Evolutionary conservation across 2,888 invertebrate genomes (phyloP).

Genomic region (Nemapogon koenigi): DNA sequence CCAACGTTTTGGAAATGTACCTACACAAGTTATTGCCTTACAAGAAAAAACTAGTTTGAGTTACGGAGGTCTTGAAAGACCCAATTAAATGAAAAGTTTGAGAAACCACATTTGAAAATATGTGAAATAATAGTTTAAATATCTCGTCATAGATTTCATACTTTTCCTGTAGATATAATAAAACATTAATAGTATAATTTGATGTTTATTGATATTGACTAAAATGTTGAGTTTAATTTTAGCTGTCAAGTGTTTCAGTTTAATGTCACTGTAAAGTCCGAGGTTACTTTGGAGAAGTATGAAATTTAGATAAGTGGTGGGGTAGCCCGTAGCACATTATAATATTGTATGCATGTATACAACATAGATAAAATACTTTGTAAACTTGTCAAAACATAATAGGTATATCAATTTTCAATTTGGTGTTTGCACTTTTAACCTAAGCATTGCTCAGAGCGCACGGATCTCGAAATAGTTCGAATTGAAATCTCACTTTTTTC

Average conservation of each 20-base stretch:
- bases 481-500: no score
- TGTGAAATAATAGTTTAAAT: conserved; percentile 41
- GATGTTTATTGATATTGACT: no score
- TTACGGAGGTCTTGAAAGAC: no score
- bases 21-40: no score
- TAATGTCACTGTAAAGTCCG: no score
- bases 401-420: conserved; percentile 13
- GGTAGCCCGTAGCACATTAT: conserved; percentile 26
- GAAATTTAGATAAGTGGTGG: conserved; percentile 54
- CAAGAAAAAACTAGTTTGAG: no score
- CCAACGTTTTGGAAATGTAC: no score
- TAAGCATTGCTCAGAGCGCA: no score
- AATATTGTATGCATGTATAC: conserved; percentile 5
- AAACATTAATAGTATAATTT: neutral
- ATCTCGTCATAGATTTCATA: conserved; percentile 3
- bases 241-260: no score
- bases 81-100: neutral
- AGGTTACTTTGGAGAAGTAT: no score
- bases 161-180: neutral
- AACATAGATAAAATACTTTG: conserved; percentile 5
- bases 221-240: no score
- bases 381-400: conserved; percentile 9
- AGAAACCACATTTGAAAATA: conserved; percentile 53
- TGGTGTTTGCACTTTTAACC: conserved; percentile 24
- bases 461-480: no score